Conservation (phyloP, 2,888 invertebrate genomes). For the Eupeodes latifasciatus region DNA sequence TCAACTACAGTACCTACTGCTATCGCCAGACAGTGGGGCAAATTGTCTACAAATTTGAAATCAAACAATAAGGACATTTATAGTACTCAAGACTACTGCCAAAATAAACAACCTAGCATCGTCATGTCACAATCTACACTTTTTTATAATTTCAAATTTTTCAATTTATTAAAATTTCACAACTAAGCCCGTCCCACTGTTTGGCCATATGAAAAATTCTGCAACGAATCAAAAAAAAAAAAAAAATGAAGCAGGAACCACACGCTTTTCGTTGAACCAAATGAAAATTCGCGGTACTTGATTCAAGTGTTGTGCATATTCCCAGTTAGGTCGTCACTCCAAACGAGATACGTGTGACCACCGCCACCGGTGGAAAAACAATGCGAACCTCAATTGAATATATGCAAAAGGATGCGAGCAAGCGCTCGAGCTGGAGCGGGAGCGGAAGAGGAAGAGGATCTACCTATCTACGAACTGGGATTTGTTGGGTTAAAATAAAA, state of each 20-base stretch:
- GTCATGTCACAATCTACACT: neutral
- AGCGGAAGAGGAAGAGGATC: neutral
- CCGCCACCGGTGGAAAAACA: slow-evolving; percentile 40
- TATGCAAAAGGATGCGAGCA: slow-evolving; percentile 20
- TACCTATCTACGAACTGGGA: slow-evolving; percentile 13
- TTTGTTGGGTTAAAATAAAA: slow-evolving; percentile 50
- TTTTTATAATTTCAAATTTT: neutral
- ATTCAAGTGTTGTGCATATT: slow-evolving; percentile 50
- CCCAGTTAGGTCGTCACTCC: slow-evolving; percentile 56
- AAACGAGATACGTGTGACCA: slow-evolving; percentile 51
- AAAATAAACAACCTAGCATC: neutral
- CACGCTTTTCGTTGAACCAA: slow-evolving; percentile 21
- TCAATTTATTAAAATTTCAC: neutral
- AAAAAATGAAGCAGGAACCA: neutral
- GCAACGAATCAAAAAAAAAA: neutral
- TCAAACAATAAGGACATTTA: neutral
- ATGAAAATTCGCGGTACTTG: slow-evolving; percentile 38
- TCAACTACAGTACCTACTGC: no score
- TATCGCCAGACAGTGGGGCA: neutral
- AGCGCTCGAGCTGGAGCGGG: neutral
- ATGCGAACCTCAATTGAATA: neutral
- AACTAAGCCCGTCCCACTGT: neutral
- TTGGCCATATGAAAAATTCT: slow-evolving; percentile 29
- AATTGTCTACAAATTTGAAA: neutral
- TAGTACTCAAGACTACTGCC: neutral